These are phyloP conservation scores for Ctenomys sociabilis DNA, from an alignment of 2,113 vertebrate species.

Conservation along the genomic window DNA sequence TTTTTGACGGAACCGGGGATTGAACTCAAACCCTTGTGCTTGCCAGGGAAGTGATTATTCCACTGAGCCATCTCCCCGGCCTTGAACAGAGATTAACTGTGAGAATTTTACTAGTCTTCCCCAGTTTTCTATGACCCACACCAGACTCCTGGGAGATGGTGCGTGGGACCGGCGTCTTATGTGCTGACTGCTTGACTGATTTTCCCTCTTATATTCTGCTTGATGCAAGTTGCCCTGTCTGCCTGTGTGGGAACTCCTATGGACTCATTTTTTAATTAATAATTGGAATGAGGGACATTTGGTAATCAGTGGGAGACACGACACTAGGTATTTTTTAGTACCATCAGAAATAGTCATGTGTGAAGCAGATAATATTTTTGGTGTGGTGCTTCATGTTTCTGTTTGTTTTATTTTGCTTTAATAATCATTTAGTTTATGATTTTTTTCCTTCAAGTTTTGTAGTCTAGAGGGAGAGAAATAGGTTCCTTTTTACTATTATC, in stretches of 20 bases:
- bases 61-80: no score
- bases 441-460: neutral
- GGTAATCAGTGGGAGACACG: neutral
- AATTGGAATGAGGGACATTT: slow-evolving; percentile 49
- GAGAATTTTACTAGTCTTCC: neutral
- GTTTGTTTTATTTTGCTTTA: neutral
- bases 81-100: neutral
- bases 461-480: neutral
- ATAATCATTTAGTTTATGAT: neutral
- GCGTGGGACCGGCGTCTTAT: neutral
- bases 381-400: neutral
- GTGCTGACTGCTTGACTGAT: neutral
- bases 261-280: slow-evolving; percentile 47
- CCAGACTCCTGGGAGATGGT: neutral
- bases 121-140: neutral
- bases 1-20: no score
- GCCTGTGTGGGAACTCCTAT: neutral
- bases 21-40: no score
- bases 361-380: neutral
- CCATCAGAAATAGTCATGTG: neutral
- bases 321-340: neutral
- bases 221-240: slow-evolving; percentile 9
- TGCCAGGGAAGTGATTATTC: no score
- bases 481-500: neutral
- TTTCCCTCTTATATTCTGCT: neutral